These are phyloP conservation scores for Pachypsylla venusta DNA, from an alignment of 1,140 invertebrate species.

Conservation along the genomic window DNA sequence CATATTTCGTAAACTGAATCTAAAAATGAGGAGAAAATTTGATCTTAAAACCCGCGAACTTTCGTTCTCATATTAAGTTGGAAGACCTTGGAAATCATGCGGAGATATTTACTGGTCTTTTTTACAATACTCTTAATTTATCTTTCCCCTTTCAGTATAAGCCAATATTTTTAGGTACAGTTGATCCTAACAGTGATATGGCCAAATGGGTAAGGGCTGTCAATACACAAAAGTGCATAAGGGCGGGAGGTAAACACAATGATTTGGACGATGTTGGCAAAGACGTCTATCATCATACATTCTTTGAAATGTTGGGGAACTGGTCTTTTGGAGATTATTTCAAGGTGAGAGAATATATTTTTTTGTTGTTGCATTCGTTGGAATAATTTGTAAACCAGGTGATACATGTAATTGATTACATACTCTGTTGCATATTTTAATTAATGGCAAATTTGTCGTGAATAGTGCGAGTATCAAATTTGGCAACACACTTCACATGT, in stretches of 20 bases:
- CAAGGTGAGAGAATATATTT: conserved; percentile 67
- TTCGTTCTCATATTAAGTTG: neutral
- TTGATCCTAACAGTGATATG: conserved; percentile 93
- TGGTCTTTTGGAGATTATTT: conserved; percentile 99
- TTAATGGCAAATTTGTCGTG: too few species aligned
- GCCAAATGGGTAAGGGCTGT: conserved; percentile 63
- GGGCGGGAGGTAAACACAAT: conserved; percentile 98
- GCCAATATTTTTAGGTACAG: conserved; percentile 89
- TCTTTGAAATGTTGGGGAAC: conserved; percentile 99
- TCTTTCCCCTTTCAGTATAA: conserved; percentile 58
- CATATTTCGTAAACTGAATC: too few species aligned
- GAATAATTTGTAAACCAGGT: too few species aligned
- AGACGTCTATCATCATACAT: conserved; percentile 99
- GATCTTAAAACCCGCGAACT: neutral
- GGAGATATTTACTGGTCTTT: conserved; percentile 14
- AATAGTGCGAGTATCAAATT: too few species aligned
- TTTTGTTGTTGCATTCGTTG: too few species aligned
- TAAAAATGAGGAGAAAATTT: neutral
- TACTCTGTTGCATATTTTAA: too few species aligned
- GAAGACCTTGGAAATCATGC: neutral
- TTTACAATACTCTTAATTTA: conserved; percentile 15
- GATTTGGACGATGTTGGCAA: conserved; percentile 99
- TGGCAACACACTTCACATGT: too few species aligned
- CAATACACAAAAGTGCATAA: conserved; percentile 97
- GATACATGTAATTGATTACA: too few species aligned